Conservation (phyloP, 2,888 invertebrate genomes). For the Sussaba pulchella region DNA sequence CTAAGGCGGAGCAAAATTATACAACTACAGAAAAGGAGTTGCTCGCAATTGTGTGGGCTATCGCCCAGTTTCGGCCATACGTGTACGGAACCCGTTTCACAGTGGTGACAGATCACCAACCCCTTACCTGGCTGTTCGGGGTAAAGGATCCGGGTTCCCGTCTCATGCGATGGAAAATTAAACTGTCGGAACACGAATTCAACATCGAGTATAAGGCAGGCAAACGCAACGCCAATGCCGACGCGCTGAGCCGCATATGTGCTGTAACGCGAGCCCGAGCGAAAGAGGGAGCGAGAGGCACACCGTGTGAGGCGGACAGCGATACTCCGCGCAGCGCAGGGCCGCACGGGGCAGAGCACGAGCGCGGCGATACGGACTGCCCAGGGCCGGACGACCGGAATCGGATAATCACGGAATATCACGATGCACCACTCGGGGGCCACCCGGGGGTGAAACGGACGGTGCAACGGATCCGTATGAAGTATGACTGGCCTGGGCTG, state of each 20-base stretch:
- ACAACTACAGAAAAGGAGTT: not conserved
- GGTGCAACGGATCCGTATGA: conserved; percentile 47
- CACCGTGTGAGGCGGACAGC: too few species aligned
- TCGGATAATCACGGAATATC: conserved; percentile 8
- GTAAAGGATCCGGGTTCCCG: not conserved
- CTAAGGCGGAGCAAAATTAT: not conserved
- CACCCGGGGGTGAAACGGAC: conserved; percentile 62
- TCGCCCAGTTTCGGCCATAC: not conserved
- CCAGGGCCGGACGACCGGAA: too few species aligned
- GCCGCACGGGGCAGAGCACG: too few species aligned
- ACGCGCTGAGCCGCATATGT: too few species aligned
- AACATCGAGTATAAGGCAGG: not conserved
- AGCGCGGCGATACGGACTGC: too few species aligned
- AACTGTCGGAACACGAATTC: not conserved
- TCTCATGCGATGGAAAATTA: conserved; percentile 8
- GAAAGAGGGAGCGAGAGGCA: too few species aligned
- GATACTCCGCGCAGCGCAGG: too few species aligned
- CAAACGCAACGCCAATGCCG: not conserved
- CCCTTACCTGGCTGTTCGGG: not conserved
- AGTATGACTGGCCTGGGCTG: conserved; percentile 68
- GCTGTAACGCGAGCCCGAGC: too few species aligned
- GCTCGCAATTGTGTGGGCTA: not conserved
- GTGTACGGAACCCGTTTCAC: not conserved
- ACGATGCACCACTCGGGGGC: conserved; percentile 41
- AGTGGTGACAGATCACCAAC: conserved; percentile 1